Evolutionary conservation across 2,113 vertebrate genomes (phyloP), one percentile per base, ranked within the genome.

Genomic region (Hippolais icterina): DNA sequence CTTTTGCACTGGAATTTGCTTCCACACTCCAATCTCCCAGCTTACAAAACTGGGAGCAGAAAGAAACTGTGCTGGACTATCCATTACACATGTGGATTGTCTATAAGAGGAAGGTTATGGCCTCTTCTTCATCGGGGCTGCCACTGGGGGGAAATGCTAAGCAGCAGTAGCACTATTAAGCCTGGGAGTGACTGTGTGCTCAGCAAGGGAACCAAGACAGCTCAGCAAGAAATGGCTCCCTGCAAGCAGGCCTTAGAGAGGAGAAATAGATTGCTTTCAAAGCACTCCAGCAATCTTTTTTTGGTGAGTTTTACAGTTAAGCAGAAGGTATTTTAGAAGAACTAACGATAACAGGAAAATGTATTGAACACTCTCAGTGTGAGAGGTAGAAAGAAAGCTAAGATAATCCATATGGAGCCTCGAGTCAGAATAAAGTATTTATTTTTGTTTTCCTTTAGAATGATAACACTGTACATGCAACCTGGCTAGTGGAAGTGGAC

Each of bases 391-490:
- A 83, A 61, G 42, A 57, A 71, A 83, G 68, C 17, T 9, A 42
- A 72, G 50, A 33, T 76, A 88, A 93, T 91, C 69, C 2, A 0
- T 64, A 31, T 11, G 10, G 46, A 84, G 56, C 72, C 53, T n/a
- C 24, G 31, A 70, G 72, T 77, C 72, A 96, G 80, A 92, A 80
- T 61, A 60, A 86, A 92, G 39, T 50, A 27, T 78, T 84, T 94
- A 68, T 52, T 83, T 93, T 86, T 21, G 16, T 63, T 87, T 89
- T 91, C 56, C 60, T 83, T 63, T 44, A 84, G 29, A 50, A 71
- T 12, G 27, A 7, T 63, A 54, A 54, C 11, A 20, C 27, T 64
- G 60, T 29, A 52, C 24, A 9, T 20, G 33, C 46, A 91, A 28
- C 60, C 42, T 64, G 72, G 60, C 46, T 87, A 9, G 13, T 49